Conservation (phyloP, 1,140 invertebrate genomes). For the Pantala flavescens region DNA sequence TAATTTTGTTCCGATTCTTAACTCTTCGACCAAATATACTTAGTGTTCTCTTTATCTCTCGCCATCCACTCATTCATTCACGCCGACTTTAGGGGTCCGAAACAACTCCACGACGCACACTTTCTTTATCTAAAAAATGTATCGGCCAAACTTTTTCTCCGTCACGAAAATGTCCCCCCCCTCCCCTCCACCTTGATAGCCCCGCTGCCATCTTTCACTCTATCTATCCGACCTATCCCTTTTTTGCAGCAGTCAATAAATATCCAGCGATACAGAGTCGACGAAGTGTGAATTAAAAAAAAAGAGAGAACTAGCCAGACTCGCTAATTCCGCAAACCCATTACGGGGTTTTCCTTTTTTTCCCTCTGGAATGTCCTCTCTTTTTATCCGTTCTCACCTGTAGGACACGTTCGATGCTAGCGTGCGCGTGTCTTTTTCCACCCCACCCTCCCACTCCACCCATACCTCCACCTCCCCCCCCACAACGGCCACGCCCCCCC, state of each 20-base stretch:
- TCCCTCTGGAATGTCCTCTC: background rate
- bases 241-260: background rate
- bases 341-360: background rate
- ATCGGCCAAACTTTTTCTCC: too few relatives aligned
- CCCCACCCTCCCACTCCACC: background rate
- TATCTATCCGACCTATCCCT: background rate
- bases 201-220: background rate
- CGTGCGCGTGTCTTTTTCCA: background rate
- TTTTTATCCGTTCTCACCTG: background rate
- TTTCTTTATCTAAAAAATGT: too few relatives aligned
- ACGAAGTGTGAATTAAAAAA: slow-evolving; percentile 1
- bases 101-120: too few relatives aligned
- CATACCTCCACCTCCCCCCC: background rate
- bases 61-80: too few relatives aligned
- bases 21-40: too few relatives aligned
- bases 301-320: background rate
- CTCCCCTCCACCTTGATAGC: too few relatives aligned
- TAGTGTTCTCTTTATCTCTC: too few relatives aligned
- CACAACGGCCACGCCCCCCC: background rate
- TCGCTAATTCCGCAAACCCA: background rate
- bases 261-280: background rate
- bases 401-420: slow-evolving; percentile 1
- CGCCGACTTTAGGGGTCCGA: too few relatives aligned
- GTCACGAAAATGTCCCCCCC: too few relatives aligned
- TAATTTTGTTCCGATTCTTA: too few relatives aligned